These are phyloP conservation scores for Pristionchus arcanus DNA, from an alignment of 2,888 invertebrate genomes.

Conservation along the genomic window DNA sequence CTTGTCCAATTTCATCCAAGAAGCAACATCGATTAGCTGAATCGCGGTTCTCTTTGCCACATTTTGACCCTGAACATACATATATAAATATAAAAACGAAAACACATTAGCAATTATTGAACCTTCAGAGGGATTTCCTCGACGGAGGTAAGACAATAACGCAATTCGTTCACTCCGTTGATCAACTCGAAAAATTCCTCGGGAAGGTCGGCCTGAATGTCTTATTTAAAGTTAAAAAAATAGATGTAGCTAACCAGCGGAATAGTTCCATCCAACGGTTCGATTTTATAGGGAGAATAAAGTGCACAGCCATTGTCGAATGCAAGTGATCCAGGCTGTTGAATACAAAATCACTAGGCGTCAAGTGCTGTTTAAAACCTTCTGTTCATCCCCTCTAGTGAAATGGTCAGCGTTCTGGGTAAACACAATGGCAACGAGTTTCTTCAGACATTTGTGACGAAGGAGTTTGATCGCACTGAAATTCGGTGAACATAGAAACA, in stretches of 20 bases:
- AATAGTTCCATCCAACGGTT: neutral
- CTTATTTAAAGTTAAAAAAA: neutral
- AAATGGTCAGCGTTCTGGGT: neutral
- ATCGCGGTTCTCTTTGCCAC: slow-evolving; percentile 8
- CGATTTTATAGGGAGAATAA: neutral
- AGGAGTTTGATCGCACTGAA: slow-evolving; percentile 7
- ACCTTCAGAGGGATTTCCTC: slow-evolving; percentile 36
- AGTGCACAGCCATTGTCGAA: slow-evolving; percentile 49
- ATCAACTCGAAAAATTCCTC: slow-evolving; percentile 4
- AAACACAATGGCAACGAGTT: neutral
- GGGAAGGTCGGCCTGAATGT: neutral
- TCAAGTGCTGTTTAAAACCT: neutral
- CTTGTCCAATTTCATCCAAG: slow-evolving; percentile 49
- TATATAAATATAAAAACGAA: too few relatives aligned
- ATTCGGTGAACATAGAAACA: neutral
- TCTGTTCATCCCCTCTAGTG: neutral
- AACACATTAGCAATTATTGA: neutral
- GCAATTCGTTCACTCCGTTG: neutral
- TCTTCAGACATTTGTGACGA: neutral
- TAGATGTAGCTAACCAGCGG: neutral
- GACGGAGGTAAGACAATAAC: neutral
- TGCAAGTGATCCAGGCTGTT: neutral
- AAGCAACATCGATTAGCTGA: slow-evolving; percentile 20
- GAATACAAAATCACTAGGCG: neutral
- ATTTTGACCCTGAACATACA: neutral